These are phyloP conservation scores for Lochmaea capreae DNA, from an alignment of 2,888 invertebrate species.

Conservation along the genomic window DNA sequence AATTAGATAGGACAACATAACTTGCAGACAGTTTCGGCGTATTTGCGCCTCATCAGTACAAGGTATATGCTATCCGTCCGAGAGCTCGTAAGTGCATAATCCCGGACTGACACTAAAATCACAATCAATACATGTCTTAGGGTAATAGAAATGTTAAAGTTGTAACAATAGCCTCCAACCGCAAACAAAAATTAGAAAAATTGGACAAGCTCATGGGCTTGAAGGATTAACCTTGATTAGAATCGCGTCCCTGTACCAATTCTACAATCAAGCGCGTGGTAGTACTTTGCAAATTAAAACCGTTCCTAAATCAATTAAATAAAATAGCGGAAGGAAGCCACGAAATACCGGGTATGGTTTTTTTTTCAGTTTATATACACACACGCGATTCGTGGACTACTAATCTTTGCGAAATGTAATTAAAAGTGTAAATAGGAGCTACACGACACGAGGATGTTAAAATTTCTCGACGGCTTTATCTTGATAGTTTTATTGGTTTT, in stretches of 20 bases:
- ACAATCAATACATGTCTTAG: too few relatives aligned
- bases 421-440: constrained; percentile 27
- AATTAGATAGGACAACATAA: too few relatives aligned
- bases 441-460: constrained; percentile 18
- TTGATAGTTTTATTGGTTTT: constrained; percentile 37
- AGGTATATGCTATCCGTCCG: too few relatives aligned
- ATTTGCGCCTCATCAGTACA: too few relatives aligned
- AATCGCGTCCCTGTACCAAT: too few relatives aligned
- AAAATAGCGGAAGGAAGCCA: not conserved
- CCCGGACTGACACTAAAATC: too few relatives aligned
- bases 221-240: not conserved
- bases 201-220: too few relatives aligned
- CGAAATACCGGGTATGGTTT: not conserved
- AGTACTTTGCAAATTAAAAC: not conserved
- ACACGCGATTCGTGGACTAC: constrained; percentile 12
- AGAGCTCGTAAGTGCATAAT: too few relatives aligned
- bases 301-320: not conserved
- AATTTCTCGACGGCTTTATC: constrained; percentile 25
- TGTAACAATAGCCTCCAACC: too few relatives aligned
- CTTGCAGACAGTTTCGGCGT: too few relatives aligned
- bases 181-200: too few relatives aligned
- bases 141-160: too few relatives aligned
- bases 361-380: not conserved
- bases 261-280: not conserved
- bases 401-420: constrained; percentile 28